These are phyloP conservation scores for Hydrocynus forskahlii DNA, from an alignment of 2,797 vertebrate species.

Conservation along the genomic window DNA sequence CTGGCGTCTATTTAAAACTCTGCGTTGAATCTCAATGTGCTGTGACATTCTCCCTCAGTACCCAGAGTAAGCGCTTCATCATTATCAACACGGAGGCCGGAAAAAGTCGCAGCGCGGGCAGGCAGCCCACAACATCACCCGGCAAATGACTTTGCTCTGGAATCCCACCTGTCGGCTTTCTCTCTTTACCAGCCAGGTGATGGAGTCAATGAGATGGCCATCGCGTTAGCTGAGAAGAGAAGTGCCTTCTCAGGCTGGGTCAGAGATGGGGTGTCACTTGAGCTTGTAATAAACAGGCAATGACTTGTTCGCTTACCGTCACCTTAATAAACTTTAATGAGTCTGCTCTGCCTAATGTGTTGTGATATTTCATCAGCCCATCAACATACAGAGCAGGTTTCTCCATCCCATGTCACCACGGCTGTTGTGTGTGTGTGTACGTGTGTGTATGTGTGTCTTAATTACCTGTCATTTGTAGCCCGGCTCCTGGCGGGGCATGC, in stretches of 20 bases:
- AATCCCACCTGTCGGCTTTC: slow-evolving; percentile 66
- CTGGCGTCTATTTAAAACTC: slow-evolving; percentile 69
- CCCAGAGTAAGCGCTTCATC: slow-evolving; percentile 68
- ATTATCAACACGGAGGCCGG: slow-evolving; percentile 64
- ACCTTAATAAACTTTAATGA: slow-evolving; percentile 52
- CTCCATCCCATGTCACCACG: slow-evolving; percentile 23
- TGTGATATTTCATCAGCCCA: slow-evolving; percentile 49
- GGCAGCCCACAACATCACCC: slow-evolving; percentile 67
- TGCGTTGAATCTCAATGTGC: slow-evolving; percentile 63
- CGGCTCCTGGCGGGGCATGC: slow-evolving; percentile 39
- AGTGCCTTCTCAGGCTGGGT: slow-evolving; percentile 24
- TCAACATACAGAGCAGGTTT: slow-evolving; percentile 37
- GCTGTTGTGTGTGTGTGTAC: slow-evolving; percentile 37
- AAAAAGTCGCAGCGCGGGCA: slow-evolving; percentile 66
- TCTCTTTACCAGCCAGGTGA: slow-evolving; percentile 60
- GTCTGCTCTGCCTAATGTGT: slow-evolving; percentile 42
- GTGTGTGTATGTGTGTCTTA: slow-evolving; percentile 54
- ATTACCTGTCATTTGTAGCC: slow-evolving; percentile 62
- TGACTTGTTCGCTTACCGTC: slow-evolving; percentile 50
- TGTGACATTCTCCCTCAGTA: slow-evolving; percentile 70
- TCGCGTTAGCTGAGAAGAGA: slow-evolving; percentile 54
- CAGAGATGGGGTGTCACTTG: slow-evolving; percentile 50
- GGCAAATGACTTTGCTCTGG: slow-evolving; percentile 71
- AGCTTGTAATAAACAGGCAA: slow-evolving; percentile 54
- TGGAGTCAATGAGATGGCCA: slow-evolving; percentile 62